Evolutionary conservation across 2,888 invertebrate genomes (phyloP), one percentile per base, ranked within the genome.

Genomic region (Macropis europaea): DNA sequence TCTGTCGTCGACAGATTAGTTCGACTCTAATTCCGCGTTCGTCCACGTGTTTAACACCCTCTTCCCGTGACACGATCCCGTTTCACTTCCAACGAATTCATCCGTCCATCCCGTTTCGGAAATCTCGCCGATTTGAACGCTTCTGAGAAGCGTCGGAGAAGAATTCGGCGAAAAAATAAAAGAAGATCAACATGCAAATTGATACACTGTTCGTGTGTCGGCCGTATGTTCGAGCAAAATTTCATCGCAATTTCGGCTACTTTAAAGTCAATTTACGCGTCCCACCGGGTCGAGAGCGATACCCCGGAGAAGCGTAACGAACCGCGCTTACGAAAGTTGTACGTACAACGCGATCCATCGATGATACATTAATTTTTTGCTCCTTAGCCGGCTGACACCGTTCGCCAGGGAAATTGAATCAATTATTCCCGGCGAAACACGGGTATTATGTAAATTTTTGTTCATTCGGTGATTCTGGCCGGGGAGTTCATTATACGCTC

Each of bases 1-100:
- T 76, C 82, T 77, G 76, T 75, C 79, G 78, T 78, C 81, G 76
- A 73, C 73, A 59, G 75, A 81, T 79, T 81, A 80, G 76, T 75
- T 67, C 62, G 62, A 64, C 60, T 78, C 81, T 79, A 81, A 79
- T 77, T 38, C n/a, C 24, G 6, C 66, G 66, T 76, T 82, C 72
- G 77, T 81, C 81, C 77, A 71, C 73, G 30, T 47, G 59, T 61
- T 57, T 57, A 52, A 26, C 56, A 52, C 62, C 69, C 69, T 34
- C 43, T 17, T 22, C 13, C 34, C 32, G 11, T 11, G 9, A 30
- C n/a, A 1, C n/a, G 28, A 43, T 7, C 24, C 9, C 40, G 53
- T 40, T 48, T 4, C 13, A 40, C 43, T 30, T 36, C 30, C 32
- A 4, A 2, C 1, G 2, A 13, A 59, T 36, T 26, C 13, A 3